Percentiles rank a stretch among this genome's conserved stretches.
These are phyloP conservation scores for Sinonovacula constricta DNA, from an alignment of 1,140 invertebrate species.

Conservation along the genomic window DNA sequence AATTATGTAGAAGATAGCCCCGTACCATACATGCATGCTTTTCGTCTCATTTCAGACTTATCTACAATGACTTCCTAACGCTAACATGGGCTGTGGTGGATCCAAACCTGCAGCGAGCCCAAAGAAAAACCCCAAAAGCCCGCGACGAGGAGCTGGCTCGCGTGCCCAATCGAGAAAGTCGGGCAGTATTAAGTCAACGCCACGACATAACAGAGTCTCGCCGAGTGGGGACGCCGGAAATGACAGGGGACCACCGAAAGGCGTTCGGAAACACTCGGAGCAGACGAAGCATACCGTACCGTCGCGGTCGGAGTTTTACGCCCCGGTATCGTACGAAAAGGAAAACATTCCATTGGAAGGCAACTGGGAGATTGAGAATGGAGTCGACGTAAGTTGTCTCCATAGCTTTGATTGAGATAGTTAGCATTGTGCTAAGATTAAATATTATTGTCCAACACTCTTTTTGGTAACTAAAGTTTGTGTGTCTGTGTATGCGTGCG, in stretches of 20 bases:
- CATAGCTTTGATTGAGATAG: too few relatives aligned
- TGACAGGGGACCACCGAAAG: constrained; percentile 19
- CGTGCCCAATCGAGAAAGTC: too few relatives aligned
- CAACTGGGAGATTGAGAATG: constrained; percentile 43
- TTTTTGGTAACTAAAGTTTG: neutral
- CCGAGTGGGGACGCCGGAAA: neutral
- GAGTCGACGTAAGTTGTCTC: constrained; percentile 43
- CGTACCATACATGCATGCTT: too few relatives aligned
- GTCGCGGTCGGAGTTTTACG: neutral
- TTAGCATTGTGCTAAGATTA: too few relatives aligned
- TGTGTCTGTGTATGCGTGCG: too few relatives aligned
- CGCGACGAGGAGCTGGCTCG: too few relatives aligned
- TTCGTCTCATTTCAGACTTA: too few relatives aligned
- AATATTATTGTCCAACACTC: too few relatives aligned
- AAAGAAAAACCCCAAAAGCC: neutral
- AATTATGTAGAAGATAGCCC: too few relatives aligned
- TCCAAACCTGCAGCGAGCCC: neutral
- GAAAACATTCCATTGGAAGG: constrained; percentile 10
- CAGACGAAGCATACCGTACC: neutral
- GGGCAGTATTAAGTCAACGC: neutral
- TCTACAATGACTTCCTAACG: too few relatives aligned
- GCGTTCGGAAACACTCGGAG: neutral
- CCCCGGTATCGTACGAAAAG: neutral
- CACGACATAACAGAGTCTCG: neutral
- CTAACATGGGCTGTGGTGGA: constrained; percentile 22